Conservation (phyloP, 2,797 vertebrate species). For the Eurystomus glaucurus region DNA sequence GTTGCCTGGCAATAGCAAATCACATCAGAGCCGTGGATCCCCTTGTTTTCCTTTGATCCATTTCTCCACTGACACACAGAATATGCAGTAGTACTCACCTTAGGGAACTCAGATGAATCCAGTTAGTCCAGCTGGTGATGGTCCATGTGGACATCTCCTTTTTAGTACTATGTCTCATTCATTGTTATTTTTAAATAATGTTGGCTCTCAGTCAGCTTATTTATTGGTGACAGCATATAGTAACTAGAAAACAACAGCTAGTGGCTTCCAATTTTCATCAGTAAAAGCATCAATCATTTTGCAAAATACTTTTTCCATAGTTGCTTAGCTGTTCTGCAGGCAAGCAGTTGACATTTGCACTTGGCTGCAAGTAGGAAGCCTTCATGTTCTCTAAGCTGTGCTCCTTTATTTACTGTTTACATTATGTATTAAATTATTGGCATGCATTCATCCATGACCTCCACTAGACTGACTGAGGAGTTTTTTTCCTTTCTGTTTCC, state of each 20-base stretch:
- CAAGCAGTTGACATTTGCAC: background rate
- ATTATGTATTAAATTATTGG: slow-evolving; percentile 10
- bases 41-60: background rate
- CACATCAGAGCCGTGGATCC: background rate
- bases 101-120: background rate
- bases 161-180: background rate
- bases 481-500: slow-evolving; percentile 12
- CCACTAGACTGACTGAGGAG: background rate
- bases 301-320: background rate
- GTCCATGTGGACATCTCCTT: background rate
- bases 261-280: background rate
- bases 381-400: background rate
- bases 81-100: background rate
- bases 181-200: background rate
- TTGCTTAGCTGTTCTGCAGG: background rate
- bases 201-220: background rate
- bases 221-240: background rate
- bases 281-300: slow-evolving; percentile 1
- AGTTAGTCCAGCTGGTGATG: background rate
- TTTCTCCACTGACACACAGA: background rate
- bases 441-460: background rate
- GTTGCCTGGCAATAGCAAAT: background rate
- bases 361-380: background rate
- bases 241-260: background rate
- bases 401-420: slow-evolving; percentile 18